Base-by-base conservation (phyloP, 2,113 vertebrate species). In the Mormyrus lacerda region DNA sequence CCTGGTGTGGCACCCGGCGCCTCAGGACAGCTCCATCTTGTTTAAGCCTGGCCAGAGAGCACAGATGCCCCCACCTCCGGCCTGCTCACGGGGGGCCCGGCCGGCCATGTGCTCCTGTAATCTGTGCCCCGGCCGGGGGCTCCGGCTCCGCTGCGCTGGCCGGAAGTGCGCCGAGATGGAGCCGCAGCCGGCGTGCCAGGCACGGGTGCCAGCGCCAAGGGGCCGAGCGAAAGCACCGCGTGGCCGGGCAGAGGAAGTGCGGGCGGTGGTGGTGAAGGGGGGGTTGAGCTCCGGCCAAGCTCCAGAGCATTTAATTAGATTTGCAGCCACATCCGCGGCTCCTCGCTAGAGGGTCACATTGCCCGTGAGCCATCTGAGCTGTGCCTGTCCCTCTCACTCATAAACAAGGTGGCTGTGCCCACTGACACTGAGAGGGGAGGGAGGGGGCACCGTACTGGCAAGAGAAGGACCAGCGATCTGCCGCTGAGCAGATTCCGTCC, bases 51-150 rank as follows among this genome's bases (percentile, higher is more conserved):
- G 31, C 51, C 21, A n/a, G 21, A 82, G 88, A 89, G 76, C 88
- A 45, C 88, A 89, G 88, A 89, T 89, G 88, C 88, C 82, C 58
- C 88, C 88, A 76, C 65, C 88, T 55, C 73, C 31, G 88, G 50
- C 50, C 73, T 4, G 8, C 61, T 2, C 45, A 0, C 3, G 27
- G n/a, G 65, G 87, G 69, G 88, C n/a, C 88, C 39, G 17, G 35
- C n/a, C 35, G 35, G 88, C 88, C 88, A 89, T 53, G 48, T 89
- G 88, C 73, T 89, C 73, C 73, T 83, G 48, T 55, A 88, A 88
- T 88, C 87, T 73, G 87, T 73, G 58, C 55, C 61, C 61, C 35
- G n/a, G 87, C 58, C 7, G 58, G 51, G 61, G 42, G 87, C 44
- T 19, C 7, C 3, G 35, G n/a, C 21, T 88, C 48, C 8, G 27